Conservation (phyloP, 2,113 vertebrate species). For the Saccopteryx leptura region DNA sequence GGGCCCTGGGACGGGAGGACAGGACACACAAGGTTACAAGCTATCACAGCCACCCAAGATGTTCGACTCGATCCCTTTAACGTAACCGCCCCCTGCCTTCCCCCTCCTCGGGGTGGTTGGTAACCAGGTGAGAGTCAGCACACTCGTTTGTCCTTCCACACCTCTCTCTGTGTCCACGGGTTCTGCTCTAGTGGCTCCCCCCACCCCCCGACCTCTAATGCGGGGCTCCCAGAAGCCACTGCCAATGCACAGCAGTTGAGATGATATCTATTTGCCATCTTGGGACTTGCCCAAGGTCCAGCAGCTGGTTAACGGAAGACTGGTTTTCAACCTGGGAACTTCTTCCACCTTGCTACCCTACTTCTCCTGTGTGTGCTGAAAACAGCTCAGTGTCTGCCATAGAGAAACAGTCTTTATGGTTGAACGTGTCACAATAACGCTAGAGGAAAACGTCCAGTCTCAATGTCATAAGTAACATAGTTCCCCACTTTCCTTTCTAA, state of each 20-base stretch:
- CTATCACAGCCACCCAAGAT: too few relatives aligned
- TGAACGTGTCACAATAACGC: neutral
- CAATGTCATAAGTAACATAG: neutral
- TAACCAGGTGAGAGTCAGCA: neutral
- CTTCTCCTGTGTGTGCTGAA: neutral
- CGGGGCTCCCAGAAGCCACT: neutral
- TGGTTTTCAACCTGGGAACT: constrained; percentile 22
- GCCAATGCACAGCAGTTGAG: neutral
- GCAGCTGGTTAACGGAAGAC: neutral
- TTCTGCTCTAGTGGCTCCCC: neutral
- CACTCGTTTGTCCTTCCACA: fast-evolving
- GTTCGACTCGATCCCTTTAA: neutral
- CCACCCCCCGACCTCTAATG: neutral
- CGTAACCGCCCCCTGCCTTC: neutral
- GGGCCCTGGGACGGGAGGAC: constrained; percentile 89
- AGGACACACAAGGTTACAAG: neutral
- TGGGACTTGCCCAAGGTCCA: constrained; percentile 21
- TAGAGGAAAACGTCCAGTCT: neutral
- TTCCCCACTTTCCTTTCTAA: neutral
- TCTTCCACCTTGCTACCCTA: neutral
- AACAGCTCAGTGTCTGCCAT: neutral
- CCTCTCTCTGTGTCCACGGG: neutral
- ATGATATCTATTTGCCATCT: neutral
- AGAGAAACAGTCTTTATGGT: neutral
- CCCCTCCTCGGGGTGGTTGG: neutral